These are phyloP conservation scores for Pogonus chalceus DNA, from an alignment of 1,140 invertebrate species.

Conservation along the genomic window DNA sequence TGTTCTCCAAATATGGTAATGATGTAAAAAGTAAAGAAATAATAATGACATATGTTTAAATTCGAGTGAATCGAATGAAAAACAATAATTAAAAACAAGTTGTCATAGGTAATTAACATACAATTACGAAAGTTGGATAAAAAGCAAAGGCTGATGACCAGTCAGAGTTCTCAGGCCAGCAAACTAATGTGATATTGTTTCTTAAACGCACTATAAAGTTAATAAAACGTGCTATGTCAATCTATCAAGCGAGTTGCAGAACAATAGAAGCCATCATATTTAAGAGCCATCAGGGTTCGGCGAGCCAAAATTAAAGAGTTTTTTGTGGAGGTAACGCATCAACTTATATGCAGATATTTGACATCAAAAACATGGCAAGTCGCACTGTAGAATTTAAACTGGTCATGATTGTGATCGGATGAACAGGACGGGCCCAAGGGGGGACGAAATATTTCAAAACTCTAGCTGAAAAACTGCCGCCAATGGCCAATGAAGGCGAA, in stretches of 20 bases:
- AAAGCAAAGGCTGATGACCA: no score
- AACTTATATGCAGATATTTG: conserved; percentile 3
- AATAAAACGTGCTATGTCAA: conserved; percentile 2
- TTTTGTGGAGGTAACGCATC: background rate
- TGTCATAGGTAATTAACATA: no score
- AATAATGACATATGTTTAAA: no score
- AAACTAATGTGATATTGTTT: background rate
- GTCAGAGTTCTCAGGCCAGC: no score
- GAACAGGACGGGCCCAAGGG: background rate
- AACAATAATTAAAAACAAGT: no score
- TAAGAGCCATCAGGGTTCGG: background rate
- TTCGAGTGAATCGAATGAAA: no score
- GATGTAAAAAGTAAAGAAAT: no score
- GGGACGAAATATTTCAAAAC: conserved; percentile 1
- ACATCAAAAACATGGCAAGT: background rate
- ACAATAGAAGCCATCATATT: conserved; percentile 5
- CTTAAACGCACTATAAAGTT: background rate
- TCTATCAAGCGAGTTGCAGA: background rate
- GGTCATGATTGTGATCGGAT: background rate
- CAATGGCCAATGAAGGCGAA: no score
- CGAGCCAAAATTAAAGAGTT: conserved; percentile 4
- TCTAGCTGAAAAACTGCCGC: background rate
- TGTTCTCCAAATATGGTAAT: no score
- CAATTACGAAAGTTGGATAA: no score
- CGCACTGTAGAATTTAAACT: background rate